A percentile compares a stretch with the other conserved stretches of the same genome.
These are phyloP conservation scores for Rotaria socialis DNA, from an alignment of 2,888 invertebrate species.

Conservation along the genomic window DNA sequence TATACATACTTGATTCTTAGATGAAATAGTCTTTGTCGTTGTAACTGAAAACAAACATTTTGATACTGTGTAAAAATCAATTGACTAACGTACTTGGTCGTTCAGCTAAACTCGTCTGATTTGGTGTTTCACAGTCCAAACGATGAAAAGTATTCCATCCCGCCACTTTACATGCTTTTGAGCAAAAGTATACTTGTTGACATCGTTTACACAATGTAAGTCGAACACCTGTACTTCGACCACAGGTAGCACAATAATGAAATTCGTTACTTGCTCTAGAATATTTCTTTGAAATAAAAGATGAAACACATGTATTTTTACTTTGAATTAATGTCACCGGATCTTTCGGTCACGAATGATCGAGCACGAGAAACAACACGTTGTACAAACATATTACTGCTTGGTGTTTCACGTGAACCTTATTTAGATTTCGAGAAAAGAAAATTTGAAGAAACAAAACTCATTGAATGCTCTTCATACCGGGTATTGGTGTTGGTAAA, in stretches of 20 bases:
- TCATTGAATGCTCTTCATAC: background rate
- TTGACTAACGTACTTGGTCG: background rate
- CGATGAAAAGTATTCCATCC: conserved; percentile 59
- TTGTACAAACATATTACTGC: background rate
- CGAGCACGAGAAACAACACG: background rate
- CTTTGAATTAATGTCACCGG: background rate
- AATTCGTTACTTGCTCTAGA: background rate
- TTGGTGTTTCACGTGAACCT: background rate
- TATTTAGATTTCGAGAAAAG: background rate
- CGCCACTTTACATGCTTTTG: conserved; percentile 58
- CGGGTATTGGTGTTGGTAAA: background rate
- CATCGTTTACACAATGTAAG: conserved; percentile 58
- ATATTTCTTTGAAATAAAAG: background rate
- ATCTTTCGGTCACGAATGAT: background rate
- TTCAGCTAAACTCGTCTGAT: background rate
- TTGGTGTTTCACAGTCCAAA: conserved; percentile 54
- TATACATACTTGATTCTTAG: background rate
- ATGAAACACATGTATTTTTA: background rate
- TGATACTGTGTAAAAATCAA: background rate
- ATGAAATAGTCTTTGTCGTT: background rate
- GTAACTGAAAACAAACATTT: background rate
- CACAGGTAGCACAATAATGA: conserved; percentile 57
- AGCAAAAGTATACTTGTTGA: conserved; percentile 59
- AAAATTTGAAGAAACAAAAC: background rate
- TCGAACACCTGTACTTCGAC: conserved; percentile 57